phyloP scores from a whole-genome alignment of 30 jellyfish, hydroid and myxozoan species.

The Aurelia sp. region DNA sequence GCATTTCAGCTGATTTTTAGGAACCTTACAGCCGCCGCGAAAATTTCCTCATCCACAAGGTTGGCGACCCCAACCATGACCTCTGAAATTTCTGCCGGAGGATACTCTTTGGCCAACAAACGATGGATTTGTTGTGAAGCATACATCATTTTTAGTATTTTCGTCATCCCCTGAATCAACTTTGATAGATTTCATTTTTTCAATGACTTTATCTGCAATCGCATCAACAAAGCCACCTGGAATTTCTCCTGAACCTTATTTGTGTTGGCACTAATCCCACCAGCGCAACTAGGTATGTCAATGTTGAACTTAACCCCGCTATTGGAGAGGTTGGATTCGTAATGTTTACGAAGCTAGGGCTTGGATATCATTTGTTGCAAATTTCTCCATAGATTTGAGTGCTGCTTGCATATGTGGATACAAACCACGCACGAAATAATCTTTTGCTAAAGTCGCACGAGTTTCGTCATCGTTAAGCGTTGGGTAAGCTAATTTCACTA shows the following conservation, averaged over 20 bases:
- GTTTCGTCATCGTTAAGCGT: neutral
- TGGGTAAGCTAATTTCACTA: conserved; percentile 4
- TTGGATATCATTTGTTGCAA: conserved; percentile 4
- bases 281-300: conserved; percentile 21
- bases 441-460: conserved; percentile 11
- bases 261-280: conserved; percentile 26
- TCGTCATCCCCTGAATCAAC: conserved; percentile 57
- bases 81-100: conserved; percentile 9
- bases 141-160: conserved; percentile 16
- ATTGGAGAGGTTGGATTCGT: conserved; percentile 8
- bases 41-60: conserved; percentile 26
- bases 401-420: conserved; percentile 15
- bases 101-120: too few relatives aligned
- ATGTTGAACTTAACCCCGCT: conserved; percentile 17
- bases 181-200: conserved; percentile 15
- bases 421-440: conserved; percentile 31
- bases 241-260: neutral
- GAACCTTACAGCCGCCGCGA: conserved; percentile 4
- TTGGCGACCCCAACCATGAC: conserved; percentile 2
- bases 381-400: neutral
- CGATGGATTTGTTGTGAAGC: conserved; percentile 45
- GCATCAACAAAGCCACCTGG: too few relatives aligned
- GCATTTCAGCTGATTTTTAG: conserved; percentile 59
- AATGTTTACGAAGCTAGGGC: conserved; percentile 39
- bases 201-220: too few relatives aligned